A percentile compares a stretch with the other conserved stretches of the same genome.
Conservation (phyloP, 1,140 invertebrate genomes). For the Brachionus angularis region DNA sequence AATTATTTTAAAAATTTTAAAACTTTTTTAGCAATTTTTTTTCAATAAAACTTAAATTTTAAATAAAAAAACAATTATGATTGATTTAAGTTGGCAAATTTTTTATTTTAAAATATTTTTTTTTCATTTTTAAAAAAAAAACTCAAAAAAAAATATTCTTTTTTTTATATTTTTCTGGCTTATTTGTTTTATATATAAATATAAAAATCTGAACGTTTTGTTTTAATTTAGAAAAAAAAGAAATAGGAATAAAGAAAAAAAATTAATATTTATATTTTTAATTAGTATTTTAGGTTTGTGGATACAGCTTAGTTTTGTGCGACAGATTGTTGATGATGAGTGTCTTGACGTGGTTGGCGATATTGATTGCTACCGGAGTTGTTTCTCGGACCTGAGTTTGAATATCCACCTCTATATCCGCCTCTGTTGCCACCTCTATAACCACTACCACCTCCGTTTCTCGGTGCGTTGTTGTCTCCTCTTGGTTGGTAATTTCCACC, state of each 20-base stretch:
- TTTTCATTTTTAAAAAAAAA: conserved; percentile 15
- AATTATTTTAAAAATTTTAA: no score
- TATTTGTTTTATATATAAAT: conserved; percentile 39
- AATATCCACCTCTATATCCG: conserved; percentile 15
- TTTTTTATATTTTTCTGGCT: no score
- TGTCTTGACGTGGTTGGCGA: not conserved
- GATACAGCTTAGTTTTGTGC: not conserved
- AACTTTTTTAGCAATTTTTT: no score
- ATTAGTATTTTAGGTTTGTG: no score
- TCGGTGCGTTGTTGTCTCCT: no score
- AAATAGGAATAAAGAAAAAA: not conserved
- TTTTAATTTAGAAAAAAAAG: conserved; percentile 6
- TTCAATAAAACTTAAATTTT: no score
- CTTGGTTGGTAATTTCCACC: conserved; percentile 31
- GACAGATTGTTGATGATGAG: not conserved
- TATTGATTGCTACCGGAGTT: conserved; percentile 18
- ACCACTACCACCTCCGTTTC: conserved; percentile 1
- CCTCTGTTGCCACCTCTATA: conserved; percentile 1
- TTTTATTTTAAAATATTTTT: conserved; percentile 37
- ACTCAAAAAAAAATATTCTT: conserved; percentile 36
- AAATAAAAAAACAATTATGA: no score
- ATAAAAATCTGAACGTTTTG: conserved; percentile 11
- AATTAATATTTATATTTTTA: no score
- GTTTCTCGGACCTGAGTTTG: conserved; percentile 17
- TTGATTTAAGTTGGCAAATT: conserved; percentile 15